Conservation (phyloP, 2,113 vertebrate species). For the Carettochelys insculpta region DNA sequence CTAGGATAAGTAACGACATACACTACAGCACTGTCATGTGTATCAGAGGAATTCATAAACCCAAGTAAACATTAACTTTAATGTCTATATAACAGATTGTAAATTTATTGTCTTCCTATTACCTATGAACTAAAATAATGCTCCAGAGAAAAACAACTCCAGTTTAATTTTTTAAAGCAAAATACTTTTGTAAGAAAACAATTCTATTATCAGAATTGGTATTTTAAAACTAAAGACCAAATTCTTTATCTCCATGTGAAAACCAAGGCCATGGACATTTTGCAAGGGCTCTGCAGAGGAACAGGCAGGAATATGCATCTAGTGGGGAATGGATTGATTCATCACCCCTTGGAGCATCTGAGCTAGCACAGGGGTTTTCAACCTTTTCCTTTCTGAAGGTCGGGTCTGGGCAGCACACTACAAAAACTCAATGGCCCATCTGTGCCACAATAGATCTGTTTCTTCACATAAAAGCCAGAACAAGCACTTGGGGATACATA, state of each 20-base stretch:
- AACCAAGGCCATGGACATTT: not conserved
- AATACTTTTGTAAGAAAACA: not conserved
- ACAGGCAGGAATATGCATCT: fast-evolving
- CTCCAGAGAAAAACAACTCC: not conserved
- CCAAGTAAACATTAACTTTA: not conserved
- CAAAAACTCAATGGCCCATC: too few relatives aligned
- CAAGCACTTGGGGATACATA: too few relatives aligned
- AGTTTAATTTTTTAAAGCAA: not conserved
- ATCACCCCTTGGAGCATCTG: not conserved
- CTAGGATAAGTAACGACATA: not conserved
- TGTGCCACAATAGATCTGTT: too few relatives aligned
- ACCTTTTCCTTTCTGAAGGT: too few relatives aligned
- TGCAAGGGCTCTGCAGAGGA: fast-evolving
- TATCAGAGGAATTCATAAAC: not conserved
- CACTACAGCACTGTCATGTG: not conserved
- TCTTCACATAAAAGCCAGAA: too few relatives aligned
- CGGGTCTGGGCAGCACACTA: too few relatives aligned
- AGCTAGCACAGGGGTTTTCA: not conserved
- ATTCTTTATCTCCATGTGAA: not conserved
- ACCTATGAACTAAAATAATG: fast-evolving
- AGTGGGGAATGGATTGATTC: not conserved
- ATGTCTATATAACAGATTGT: not conserved
- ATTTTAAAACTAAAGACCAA: not conserved
- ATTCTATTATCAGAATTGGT: not conserved
- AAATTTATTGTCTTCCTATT: not conserved